Evolutionary conservation across 37 sponge, comb jelly and placozoan species (phyloP), one percentile per base, ranked within the genome.

Genomic region (Chondrilla cf. caribensis): DNA sequence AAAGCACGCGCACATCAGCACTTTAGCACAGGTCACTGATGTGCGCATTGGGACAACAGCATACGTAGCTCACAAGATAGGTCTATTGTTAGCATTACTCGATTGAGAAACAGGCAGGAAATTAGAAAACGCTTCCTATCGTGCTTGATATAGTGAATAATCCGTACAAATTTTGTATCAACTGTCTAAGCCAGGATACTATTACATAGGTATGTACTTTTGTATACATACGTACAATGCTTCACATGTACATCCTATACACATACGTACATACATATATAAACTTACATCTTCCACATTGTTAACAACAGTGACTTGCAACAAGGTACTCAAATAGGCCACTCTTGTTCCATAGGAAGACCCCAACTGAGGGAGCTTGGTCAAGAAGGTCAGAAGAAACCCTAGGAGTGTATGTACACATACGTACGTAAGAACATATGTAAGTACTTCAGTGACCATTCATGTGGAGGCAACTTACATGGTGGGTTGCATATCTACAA

Each of bases 331-430:
- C 29, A 98, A 86, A 58, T 95, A 95, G 54, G 96, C 98, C 39
- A 93, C 42, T 58, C 82, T 84, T 0, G 92, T 89, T 1, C 84
- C 84, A 81, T 44, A 84, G 24, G 96, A 81, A 28, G 81, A 89
- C n/a, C 98, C 98, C 14, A 98, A 87, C 71, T 90, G 79, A 17
- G 98, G 96, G 21, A 98, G 89, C 40, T 88, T 83, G 47, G 94
- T 88, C 29, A 98, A 85, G 60, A 85, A 95, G 17, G 94, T 93
- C 55, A 92, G 58, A 17, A 98, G 68, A 62, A 79, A 62, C 47
- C 95, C 95, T 90, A 58, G 80, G 17, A 38, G 54, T 32, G n/a
- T 40, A 60, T 19, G 21, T 1, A 33, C 24, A 59, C 24, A 36
- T 14, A 38, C 2, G 80, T 14, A 60, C 22, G 62, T 0, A 7